A percentile compares a stretch with the other conserved stretches of the same genome.
Evolutionary conservation across 2,797 vertebrate genomes (phyloP).

Genomic region (Phalanger gymnotis): DNA sequence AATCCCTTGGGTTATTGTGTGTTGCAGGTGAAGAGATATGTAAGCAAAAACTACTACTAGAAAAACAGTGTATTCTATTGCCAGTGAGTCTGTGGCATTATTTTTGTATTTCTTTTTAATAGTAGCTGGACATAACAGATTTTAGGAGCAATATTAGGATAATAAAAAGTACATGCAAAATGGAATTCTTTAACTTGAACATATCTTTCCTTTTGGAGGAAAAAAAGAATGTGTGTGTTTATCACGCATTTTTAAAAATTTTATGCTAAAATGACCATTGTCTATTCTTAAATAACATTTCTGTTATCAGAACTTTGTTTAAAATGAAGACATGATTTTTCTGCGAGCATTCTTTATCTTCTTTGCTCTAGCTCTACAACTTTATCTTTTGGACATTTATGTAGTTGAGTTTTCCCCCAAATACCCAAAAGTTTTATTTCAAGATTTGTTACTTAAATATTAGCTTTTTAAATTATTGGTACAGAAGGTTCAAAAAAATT

Average conservation of each 20-base stretch:
- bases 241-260: not conserved
- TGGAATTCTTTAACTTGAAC: not conserved
- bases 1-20: not conserved
- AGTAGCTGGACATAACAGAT: not conserved
- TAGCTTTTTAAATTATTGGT: not conserved
- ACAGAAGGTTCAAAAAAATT: not conserved
- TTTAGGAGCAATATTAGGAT: not conserved
- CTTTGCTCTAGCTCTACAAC: not conserved
- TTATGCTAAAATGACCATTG: not conserved
- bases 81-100: not conserved
- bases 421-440: not conserved
- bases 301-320: not conserved
- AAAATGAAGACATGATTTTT: not conserved
- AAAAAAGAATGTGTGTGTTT: not conserved
- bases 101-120: not conserved
- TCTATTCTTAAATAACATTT: not conserved
- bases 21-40: slow-evolving; percentile 18
- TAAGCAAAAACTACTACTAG: not conserved
- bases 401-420: not conserved
- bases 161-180: slow-evolving; percentile 17
- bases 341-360: not conserved
- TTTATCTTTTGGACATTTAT: not conserved
- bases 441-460: not conserved
- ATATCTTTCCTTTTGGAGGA: not conserved
- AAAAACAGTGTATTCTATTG: not conserved